phyloP scores from a whole-genome alignment of 2,113 vertebrate genomes.

The Sinocyclocheilus maitianheensis region DNA sequence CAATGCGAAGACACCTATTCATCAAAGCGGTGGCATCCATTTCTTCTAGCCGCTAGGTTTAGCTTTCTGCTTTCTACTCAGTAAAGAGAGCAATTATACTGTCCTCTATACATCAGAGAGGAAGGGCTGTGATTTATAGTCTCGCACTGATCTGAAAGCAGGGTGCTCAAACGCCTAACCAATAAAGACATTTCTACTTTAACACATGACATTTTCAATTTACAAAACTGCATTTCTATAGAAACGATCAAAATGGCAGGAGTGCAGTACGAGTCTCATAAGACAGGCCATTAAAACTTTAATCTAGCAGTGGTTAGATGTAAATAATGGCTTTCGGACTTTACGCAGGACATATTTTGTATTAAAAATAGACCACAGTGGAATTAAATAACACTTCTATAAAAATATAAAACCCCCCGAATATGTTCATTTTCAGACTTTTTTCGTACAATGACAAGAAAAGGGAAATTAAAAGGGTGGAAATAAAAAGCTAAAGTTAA shows the following conservation, averaged over 20 bases:
- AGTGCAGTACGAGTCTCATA: not conserved
- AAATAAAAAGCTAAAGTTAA: not conserved
- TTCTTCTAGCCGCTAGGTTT: slow-evolving; percentile 57
- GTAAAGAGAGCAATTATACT: slow-evolving; percentile 63
- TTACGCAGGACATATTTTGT: not conserved
- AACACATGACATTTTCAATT: slow-evolving; percentile 66
- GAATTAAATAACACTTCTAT: not conserved
- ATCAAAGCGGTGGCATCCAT: slow-evolving; percentile 64
- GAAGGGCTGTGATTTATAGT: slow-evolving; percentile 68
- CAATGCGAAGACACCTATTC: slow-evolving; percentile 69
- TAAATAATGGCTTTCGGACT: not conserved
- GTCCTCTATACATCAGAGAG: slow-evolving; percentile 55
- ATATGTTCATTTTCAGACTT: not conserved
- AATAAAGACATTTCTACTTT: slow-evolving; percentile 60
- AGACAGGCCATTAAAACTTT: not conserved
- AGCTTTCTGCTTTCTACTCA: slow-evolving; percentile 58
- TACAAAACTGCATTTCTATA: slow-evolving; percentile 21
- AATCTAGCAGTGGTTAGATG: not conserved
- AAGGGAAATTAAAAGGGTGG: not conserved
- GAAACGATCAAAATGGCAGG: not conserved
- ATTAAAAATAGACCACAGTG: not conserved
- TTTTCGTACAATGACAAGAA: not conserved
- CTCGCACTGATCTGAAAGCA: slow-evolving; percentile 59
- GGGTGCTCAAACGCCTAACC: slow-evolving; percentile 63
- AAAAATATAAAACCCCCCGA: not conserved